Base-by-base conservation (phyloP, 1,140 invertebrate species). In the Lineus longissimus region DNA sequence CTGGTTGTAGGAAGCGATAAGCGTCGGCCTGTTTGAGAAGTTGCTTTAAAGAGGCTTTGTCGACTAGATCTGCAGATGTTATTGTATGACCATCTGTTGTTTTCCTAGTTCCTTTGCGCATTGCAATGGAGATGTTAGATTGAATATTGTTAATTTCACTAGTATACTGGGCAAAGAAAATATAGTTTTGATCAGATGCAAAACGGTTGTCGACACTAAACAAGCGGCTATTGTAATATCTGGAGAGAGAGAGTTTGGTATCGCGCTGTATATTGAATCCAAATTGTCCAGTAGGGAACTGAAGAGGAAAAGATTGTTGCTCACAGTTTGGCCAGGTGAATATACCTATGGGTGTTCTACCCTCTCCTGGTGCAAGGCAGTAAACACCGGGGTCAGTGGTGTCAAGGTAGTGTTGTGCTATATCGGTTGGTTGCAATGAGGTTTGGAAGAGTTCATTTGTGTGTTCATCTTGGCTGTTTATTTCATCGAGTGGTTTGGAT, bases 381-480 rank as follows among this genome's bases (percentile, higher is more conserved):
- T 23, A 51, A 51, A 51, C 25, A 27, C 25, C n/a, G n/a, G n/a
- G 9, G 47, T 23, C n/a, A 51, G n/a, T 19, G n/a, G 47, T 27
- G 47, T 51, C 47, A 7, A 51, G 47, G 25, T 23, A 23, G 9
- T 51, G 19, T n/a, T 51, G 47, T 19, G 19, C 47, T 9, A 51
- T n/a, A 51, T 51, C 25, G n/a, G 25, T 51, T 51, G 47, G 47
- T n/a, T 51, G 47, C 47, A 51, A 27, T 19, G 19, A 51, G 47
- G 47, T 23, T 23, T 51, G 33, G 15, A 36, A 36, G 4, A 36
- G 33, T 7, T 7, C 15, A 15, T 36, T 36, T 7, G 33, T 36
- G 33, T 36, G 6, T 15, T 36, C 33, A 15, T 36, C 47, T 27
- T 4, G 47, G 47, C n/a, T 23, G 47, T 51, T 51, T 9, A 51